These are phyloP conservation scores for Cybosia mesomella DNA, from an alignment of 2,888 invertebrate species.

Conservation along the genomic window DNA sequence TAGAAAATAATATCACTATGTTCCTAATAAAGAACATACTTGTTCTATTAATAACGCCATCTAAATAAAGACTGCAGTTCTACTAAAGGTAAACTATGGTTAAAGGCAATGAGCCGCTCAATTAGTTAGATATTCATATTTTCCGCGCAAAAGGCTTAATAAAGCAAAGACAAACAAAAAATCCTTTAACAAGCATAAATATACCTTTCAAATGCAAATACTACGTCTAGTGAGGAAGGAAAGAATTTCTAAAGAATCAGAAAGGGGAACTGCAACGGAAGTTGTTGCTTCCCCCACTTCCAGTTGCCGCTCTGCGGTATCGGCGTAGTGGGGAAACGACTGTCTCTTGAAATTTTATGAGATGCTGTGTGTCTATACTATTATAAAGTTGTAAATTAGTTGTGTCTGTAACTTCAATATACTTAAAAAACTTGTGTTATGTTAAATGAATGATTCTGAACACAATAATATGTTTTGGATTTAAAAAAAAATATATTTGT, in stretches of 20 bases:
- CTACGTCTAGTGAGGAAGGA: constrained; percentile 29
- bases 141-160: background rate
- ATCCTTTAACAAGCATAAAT: constrained; percentile 17
- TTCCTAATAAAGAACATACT: no score
- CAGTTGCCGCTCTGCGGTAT: constrained; percentile 33
- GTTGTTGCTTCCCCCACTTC: constrained; percentile 41
- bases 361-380: constrained; percentile 39
- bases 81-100: no score
- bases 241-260: constrained; percentile 30
- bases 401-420: no score
- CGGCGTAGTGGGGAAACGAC: constrained; percentile 41
- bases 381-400: no score
- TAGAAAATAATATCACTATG: no score
- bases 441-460: no score
- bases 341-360: constrained; percentile 44
- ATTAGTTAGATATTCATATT: constrained; percentile 21
- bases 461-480: no score
- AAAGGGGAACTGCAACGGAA: constrained; percentile 32
- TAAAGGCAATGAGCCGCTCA: no score
- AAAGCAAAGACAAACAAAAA: constrained; percentile 1
- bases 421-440: no score
- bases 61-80: no score
- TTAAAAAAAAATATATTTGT: no score
- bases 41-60: no score
- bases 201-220: constrained; percentile 41